These are phyloP conservation scores for Phocoena phocoena DNA, from an alignment of 2,113 vertebrate species.

Conservation along the genomic window DNA sequence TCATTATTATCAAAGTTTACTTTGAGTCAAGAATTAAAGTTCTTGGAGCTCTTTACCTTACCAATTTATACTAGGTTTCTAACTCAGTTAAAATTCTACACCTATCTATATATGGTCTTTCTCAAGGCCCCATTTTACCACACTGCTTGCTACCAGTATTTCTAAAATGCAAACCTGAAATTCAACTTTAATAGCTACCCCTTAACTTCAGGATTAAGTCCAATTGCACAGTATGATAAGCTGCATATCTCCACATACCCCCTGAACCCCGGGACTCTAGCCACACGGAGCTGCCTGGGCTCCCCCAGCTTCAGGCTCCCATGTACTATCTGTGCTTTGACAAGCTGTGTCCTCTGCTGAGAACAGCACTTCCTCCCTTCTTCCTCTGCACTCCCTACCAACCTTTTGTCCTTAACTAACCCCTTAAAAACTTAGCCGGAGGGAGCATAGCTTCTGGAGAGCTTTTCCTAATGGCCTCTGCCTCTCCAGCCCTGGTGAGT, in stretches of 20 bases:
- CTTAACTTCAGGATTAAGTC: conserved; percentile 33
- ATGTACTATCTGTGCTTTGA: not conserved
- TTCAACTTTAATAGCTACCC: not conserved
- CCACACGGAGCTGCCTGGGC: not conserved
- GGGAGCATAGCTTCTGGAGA: not conserved
- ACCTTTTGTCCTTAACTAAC: not conserved
- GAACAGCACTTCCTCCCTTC: not conserved
- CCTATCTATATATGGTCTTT: not conserved
- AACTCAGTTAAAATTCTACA: conserved; percentile 22
- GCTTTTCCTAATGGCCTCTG: not conserved
- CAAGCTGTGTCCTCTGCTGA: not conserved
- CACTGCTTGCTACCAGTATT: not conserved
- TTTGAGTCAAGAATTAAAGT: conserved; percentile 8
- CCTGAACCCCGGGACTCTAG: not conserved
- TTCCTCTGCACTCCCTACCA: not conserved
- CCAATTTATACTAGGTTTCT: not conserved
- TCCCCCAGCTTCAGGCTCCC: not conserved
- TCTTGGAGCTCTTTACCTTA: not conserved
- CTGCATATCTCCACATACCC: not conserved
- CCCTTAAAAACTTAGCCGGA: not conserved
- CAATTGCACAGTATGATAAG: not conserved
- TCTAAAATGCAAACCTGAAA: not conserved
- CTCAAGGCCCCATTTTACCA: not conserved
- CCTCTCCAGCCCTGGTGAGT: not conserved
- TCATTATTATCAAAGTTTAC: not conserved